phyloP scores from a whole-genome alignment of 2,797 vertebrate species.

The Propithecus perrieri region DNA sequence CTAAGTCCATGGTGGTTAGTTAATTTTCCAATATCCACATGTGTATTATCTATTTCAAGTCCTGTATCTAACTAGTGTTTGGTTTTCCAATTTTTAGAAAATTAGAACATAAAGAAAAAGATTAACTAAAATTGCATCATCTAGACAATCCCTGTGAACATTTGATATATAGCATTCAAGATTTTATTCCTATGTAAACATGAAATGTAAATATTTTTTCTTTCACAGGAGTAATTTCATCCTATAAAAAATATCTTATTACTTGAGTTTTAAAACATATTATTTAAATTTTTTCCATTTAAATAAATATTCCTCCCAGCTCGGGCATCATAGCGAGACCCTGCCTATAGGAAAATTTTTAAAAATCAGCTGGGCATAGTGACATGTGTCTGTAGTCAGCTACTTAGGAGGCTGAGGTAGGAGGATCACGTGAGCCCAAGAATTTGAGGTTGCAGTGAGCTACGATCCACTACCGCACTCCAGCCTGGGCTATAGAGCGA shows the following conservation, averaged over 20 bases:
- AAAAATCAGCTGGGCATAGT: not conserved
- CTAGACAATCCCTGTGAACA: not conserved
- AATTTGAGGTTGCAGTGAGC: not conserved
- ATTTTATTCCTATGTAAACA: not conserved
- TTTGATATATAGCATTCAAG: not conserved
- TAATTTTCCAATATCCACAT: not conserved
- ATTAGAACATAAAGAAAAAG: not conserved
- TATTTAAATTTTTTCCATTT: not conserved
- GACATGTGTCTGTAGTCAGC: not conserved
- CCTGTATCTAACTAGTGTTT: not conserved
- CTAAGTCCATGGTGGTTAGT: not conserved
- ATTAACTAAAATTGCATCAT: not conserved
- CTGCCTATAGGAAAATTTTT: not conserved
- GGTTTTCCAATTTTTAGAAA: slow-evolving; percentile 28
- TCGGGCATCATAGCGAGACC: not conserved
- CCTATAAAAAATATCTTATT: not conserved
- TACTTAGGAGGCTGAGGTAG: not conserved
- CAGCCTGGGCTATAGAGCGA: not conserved
- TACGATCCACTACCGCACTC: not conserved
- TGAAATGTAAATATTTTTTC: not conserved
- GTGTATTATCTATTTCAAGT: not conserved
- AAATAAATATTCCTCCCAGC: not conserved
- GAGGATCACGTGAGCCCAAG: not conserved
- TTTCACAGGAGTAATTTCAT: not conserved
- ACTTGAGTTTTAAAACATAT: not conserved